Evolutionary conservation across 1,140 invertebrate genomes (phyloP).

Genomic region (Saccostrea echinata): DNA sequence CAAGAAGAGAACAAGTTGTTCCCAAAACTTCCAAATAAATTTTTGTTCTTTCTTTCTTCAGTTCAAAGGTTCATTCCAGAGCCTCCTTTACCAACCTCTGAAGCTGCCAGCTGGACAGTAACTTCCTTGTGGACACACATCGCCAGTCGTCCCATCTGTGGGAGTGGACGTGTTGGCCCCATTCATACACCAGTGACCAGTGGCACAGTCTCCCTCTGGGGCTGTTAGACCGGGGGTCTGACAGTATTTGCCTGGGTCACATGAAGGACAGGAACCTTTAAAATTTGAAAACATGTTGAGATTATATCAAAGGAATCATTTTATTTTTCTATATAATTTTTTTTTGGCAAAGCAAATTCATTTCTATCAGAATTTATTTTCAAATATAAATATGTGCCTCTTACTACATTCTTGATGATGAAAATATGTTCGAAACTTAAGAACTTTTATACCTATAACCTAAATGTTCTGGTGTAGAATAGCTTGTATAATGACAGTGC

Average conservation of each 20-base stretch:
- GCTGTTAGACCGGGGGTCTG: constrained; percentile 67
- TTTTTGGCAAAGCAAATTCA: no score
- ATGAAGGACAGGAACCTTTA: constrained; percentile 66
- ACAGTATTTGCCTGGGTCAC: constrained; percentile 73
- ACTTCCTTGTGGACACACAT: constrained; percentile 69
- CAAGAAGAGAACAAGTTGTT: no score
- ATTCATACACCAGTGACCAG: constrained; percentile 71
- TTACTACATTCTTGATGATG: no score
- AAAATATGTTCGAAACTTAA: no score
- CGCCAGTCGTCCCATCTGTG: constrained; percentile 71
- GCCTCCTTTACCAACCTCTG: constrained; percentile 47
- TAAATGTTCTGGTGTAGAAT: no score
- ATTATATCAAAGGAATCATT: no score
- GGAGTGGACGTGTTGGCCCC: constrained; percentile 70
- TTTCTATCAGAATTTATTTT: no score
- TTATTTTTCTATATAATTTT: no score
- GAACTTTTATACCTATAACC: no score
- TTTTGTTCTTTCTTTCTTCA: not conserved
- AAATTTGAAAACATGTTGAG: not conserved
- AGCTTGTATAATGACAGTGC: not conserved
- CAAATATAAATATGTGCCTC: no score
- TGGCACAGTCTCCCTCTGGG: constrained; percentile 67
- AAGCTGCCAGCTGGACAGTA: constrained; percentile 71
- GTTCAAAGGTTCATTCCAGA: not conserved
- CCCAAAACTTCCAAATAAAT: not conserved